These are phyloP conservation scores for Deilephila elpenor DNA, from an alignment of 2,888 invertebrate genomes.

Conservation along the genomic window DNA sequence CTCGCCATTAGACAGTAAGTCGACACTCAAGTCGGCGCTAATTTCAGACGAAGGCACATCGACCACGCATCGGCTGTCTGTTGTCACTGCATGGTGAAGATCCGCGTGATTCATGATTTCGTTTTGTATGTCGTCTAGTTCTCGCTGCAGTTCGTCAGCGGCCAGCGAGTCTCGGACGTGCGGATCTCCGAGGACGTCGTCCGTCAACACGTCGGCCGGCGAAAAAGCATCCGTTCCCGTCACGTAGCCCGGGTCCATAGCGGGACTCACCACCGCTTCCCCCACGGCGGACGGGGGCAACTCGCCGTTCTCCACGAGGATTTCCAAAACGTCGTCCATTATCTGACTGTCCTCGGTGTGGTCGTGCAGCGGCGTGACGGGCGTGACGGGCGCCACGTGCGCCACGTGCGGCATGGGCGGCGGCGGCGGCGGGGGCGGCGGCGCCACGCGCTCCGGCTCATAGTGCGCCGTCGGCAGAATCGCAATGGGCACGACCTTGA, in stretches of 20 bases:
- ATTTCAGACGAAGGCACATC: conserved; percentile 58
- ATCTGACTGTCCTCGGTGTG: conserved; percentile 87
- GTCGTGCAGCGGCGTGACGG: conserved; percentile 55
- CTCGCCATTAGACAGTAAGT: conserved; percentile 61
- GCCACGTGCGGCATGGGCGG: conserved; percentile 62
- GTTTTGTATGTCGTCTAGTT: conserved; percentile 76
- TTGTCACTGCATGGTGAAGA: conserved; percentile 58
- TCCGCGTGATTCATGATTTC: conserved; percentile 77
- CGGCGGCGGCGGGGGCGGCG: conserved; percentile 63
- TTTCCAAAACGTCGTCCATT: conserved; percentile 96
- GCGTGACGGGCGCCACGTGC: conserved; percentile 55
- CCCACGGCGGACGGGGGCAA: conserved; percentile 94
- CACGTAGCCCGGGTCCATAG: conserved; percentile 55
- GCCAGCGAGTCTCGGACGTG: conserved; percentile 69
- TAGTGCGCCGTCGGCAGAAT: conserved; percentile 76
- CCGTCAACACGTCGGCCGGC: conserved; percentile 67
- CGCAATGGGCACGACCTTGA: conserved; percentile 80
- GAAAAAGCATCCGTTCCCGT: conserved; percentile 59
- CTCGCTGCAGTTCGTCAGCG: conserved; percentile 73
- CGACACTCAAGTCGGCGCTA: conserved; percentile 63
- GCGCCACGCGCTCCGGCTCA: conserved; percentile 68
- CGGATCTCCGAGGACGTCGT: conserved; percentile 64
- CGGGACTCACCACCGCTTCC: conserved; percentile 83
- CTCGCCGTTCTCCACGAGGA: conserved; percentile 96
- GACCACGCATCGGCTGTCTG: conserved; percentile 50